phyloP scores from a whole-genome alignment of 2,113 vertebrate species.

The Protomyctophum bolini region DNA sequence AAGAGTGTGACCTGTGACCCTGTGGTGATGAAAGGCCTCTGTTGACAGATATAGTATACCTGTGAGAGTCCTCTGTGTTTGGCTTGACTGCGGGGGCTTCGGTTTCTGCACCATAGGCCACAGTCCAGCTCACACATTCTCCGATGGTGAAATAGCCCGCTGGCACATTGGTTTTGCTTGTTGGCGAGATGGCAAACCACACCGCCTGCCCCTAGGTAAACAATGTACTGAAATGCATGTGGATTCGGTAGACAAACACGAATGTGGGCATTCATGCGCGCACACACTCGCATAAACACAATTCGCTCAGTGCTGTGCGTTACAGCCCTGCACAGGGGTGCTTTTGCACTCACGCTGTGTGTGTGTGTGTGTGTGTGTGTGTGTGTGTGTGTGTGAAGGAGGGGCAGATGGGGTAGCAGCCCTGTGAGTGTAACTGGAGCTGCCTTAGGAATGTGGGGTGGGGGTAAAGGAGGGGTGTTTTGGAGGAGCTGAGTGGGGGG shows the following conservation, averaged over 20 bases:
- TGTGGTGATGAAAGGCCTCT: slow-evolving; percentile 66
- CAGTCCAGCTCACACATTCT: slow-evolving; percentile 50
- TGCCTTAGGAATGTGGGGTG: slow-evolving; percentile 73
- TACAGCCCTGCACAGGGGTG: slow-evolving; percentile 53
- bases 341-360: slow-evolving; percentile 58
- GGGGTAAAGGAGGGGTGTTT: slow-evolving; percentile 60
- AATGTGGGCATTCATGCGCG: slow-evolving; percentile 29
- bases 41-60: slow-evolving; percentile 79
- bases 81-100: slow-evolving; percentile 64
- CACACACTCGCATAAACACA: slow-evolving; percentile 42
- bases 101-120: slow-evolving; percentile 42
- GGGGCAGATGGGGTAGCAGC: slow-evolving; percentile 75
- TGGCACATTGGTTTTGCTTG: neutral
- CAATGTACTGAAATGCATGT: slow-evolving; percentile 38
- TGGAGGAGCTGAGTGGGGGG: slow-evolving; percentile 66
- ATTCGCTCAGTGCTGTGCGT: slow-evolving; percentile 61
- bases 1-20: slow-evolving; percentile 69
- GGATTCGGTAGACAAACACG: slow-evolving; percentile 31
- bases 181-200: slow-evolving; percentile 41
- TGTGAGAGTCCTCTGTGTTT: slow-evolving; percentile 75
- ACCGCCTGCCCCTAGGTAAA: slow-evolving; percentile 51
- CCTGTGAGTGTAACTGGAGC: slow-evolving; percentile 78
- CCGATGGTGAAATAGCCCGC: slow-evolving; percentile 20
- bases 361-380: slow-evolving; percentile 20
- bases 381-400: slow-evolving; percentile 40